A percentile compares a stretch with the other conserved stretches of the same genome.
Evolutionary conservation across 1,140 invertebrate genomes (phyloP).

Genomic region (Lucilia cuprina): DNA sequence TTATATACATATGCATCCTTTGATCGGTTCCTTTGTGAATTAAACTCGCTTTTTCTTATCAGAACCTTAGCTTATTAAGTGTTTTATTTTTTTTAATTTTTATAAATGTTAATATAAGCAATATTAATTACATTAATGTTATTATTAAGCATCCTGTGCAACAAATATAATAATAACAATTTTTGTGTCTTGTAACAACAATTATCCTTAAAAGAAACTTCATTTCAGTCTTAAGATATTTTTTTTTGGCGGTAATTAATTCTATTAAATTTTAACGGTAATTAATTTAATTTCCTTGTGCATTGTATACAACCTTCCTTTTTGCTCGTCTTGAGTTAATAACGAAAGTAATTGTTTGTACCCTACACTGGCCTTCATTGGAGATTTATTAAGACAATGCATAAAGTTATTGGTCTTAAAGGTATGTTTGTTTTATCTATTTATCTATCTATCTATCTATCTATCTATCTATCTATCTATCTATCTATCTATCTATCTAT

Average conservation of each 20-base stretch:
- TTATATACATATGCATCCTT: too few relatives aligned
- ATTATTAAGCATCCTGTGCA: neutral
- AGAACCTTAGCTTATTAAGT: too few relatives aligned
- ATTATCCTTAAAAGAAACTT: neutral
- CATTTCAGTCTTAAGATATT: neutral
- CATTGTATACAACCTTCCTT: neutral
- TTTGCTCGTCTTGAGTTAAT: neutral
- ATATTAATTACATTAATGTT: neutral
- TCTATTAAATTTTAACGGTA: slow-evolving; percentile 6
- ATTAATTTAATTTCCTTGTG: neutral
- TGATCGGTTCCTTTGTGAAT: too few relatives aligned
- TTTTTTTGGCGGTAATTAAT: neutral
- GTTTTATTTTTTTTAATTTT: too few relatives aligned
- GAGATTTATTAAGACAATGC: too few relatives aligned
- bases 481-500: too few relatives aligned
- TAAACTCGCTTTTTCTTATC: too few relatives aligned
- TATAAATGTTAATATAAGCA: neutral
- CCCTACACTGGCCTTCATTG: too few relatives aligned
- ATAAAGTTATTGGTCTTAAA: too few relatives aligned
- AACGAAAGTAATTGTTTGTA: neutral
- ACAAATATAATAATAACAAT: neutral
- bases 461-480: too few relatives aligned
- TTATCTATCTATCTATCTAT: too few relatives aligned
- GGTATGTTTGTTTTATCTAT: too few relatives aligned
- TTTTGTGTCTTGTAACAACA: neutral